A percentile compares a stretch with the other conserved stretches of the same genome.
phyloP scores from a whole-genome alignment of 53 echinoderm and acorn worm genomes.

The Glandiceps talaboti region DNA sequence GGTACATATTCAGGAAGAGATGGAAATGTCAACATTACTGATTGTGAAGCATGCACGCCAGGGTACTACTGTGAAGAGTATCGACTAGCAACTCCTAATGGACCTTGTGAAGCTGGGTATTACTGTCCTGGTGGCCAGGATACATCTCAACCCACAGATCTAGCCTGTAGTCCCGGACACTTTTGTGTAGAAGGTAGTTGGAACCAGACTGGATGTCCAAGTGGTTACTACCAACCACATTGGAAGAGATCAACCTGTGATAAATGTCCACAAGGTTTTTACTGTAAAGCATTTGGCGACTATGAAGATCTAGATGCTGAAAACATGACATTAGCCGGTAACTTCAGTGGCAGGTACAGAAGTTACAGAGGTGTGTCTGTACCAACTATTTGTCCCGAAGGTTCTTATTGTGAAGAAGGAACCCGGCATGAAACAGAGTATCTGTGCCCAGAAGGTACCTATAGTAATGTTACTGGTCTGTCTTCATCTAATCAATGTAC shows the following conservation, averaged over 20 bases:
- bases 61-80: constrained; percentile 88
- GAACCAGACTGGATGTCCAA: constrained; percentile 84
- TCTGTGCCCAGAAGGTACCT: constrained; percentile 82
- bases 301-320: constrained; percentile 72
- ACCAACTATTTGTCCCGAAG: constrained; percentile 70
- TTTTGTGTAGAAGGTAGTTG: constrained; percentile 66
- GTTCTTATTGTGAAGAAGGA: constrained; percentile 70
- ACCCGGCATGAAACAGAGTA: constrained; percentile 60
- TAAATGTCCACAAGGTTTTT: constrained; percentile 70
- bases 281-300: constrained; percentile 83
- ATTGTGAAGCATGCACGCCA: constrained; percentile 60
- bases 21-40: constrained; percentile 55
- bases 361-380: constrained; percentile 85
- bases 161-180: constrained; percentile 97
- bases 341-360: constrained; percentile 79
- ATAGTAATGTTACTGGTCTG: constrained; percentile 74
- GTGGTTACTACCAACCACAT: constrained; percentile 86
- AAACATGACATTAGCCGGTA: constrained; percentile 61
- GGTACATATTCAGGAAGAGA: constrained; percentile 80
- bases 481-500: constrained; percentile 67
- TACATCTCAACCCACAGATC: constrained; percentile 56
- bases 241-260: constrained; percentile 73
- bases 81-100: constrained; percentile 51
- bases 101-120: constrained; percentile 59
- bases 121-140: constrained; percentile 90